phyloP scores from a whole-genome alignment of 2,888 invertebrate species.

The Euzophera pinguis region DNA sequence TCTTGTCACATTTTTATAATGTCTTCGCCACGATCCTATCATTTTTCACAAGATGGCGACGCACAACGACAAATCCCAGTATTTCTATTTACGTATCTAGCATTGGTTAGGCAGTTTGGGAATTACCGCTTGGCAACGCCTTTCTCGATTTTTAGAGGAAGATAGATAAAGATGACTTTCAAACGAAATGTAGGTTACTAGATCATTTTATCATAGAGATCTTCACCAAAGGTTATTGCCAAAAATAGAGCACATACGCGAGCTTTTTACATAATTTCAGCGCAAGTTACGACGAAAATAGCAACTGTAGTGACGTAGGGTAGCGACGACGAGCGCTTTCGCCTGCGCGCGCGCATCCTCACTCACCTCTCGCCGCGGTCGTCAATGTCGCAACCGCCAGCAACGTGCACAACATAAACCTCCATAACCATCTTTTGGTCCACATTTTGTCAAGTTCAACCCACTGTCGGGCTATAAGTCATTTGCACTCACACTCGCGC shows the following conservation, averaged over 20 bases:
- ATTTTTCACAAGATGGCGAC: conserved; percentile 80
- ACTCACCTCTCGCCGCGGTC: conserved; percentile 72
- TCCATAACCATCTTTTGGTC: conserved; percentile 75
- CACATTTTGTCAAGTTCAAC: conserved; percentile 73
- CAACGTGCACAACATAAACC: conserved; percentile 73
- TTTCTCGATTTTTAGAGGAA: conserved; percentile 13
- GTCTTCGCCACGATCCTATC: conserved; percentile 70
- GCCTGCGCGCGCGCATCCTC: conserved; percentile 29
- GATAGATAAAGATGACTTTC: conserved; percentile 29
- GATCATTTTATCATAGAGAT: conserved; percentile 61
- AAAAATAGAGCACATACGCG: conserved; percentile 75
- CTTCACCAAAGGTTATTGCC: conserved; percentile 70
- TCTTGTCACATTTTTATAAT: conserved; percentile 62
- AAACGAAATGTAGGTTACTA: conserved; percentile 50
- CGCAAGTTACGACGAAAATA: conserved; percentile 78
- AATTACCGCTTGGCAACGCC: conserved; percentile 37
- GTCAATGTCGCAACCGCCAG: conserved; percentile 66
- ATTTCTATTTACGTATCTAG: conserved; percentile 78
- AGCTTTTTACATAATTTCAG: conserved; percentile 81
- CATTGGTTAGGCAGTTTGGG: conserved; percentile 43
- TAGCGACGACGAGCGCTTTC: conserved; percentile 37
- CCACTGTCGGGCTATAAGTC: conserved; percentile 72
- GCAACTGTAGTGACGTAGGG: conserved; percentile 66
- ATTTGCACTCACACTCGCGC: conserved; percentile 78
- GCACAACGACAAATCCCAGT: conserved; percentile 75